A percentile compares a stretch with the other conserved stretches of the same genome.
phyloP scores from a whole-genome alignment of 2,113 vertebrate species.

The Chlorodrepanis virens region DNA sequence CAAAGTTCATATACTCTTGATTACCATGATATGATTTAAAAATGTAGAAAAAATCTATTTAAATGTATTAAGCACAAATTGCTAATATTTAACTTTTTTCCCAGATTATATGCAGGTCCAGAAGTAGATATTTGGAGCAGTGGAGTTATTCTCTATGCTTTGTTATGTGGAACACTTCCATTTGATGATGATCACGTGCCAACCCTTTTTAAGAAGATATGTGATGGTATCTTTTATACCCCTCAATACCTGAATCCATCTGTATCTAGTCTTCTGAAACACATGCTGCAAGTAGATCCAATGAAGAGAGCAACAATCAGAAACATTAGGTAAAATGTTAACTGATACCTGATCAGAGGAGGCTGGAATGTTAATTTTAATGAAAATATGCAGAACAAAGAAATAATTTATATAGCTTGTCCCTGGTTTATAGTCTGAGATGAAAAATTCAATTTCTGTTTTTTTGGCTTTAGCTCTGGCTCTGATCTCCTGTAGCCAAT shows the following conservation, averaged over 20 bases:
- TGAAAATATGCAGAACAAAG: background rate
- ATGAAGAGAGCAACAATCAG: constrained; percentile 97
- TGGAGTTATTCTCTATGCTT: constrained; percentile 94
- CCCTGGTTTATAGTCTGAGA: background rate
- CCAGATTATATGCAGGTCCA: constrained; percentile 93
- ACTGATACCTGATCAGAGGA: background rate
- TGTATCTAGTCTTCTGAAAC: constrained; percentile 90
- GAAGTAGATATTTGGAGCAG: constrained; percentile 99
- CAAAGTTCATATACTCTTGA: background rate
- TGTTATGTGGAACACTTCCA: constrained; percentile 93
- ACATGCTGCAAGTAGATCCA: constrained; percentile 97
- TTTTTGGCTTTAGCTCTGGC: background rate
- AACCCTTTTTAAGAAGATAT: constrained; percentile 99
- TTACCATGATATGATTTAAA: background rate
- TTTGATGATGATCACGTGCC: constrained; percentile 98
- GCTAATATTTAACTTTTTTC: constrained; percentile 18
- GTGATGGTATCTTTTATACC: constrained; percentile 96
- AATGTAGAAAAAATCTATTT: background rate
- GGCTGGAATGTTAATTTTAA: background rate
- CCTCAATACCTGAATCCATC: constrained; percentile 92
- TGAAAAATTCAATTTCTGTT: background rate
- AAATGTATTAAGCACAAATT: background rate
- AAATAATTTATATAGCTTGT: background rate
- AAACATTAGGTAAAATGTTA: constrained; percentile 86
- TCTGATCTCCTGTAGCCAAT: background rate